phyloP scores from a whole-genome alignment of 2,797 vertebrate species.

The Anomalospiza imberbis region DNA sequence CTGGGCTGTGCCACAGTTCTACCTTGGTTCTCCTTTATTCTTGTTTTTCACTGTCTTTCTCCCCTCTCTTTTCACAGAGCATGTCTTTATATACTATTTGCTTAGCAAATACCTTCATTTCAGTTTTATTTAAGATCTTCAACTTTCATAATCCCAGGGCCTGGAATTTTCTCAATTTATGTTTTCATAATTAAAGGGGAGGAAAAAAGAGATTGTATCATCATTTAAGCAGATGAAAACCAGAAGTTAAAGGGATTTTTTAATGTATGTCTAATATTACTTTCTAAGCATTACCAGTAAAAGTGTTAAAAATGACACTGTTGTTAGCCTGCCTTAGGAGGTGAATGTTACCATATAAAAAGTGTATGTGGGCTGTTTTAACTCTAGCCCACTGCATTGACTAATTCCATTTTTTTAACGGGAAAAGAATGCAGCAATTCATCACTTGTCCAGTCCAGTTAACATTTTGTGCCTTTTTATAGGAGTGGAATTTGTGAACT shows the following conservation, averaged over 20 bases:
- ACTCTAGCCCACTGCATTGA: not conserved
- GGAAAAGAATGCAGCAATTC: conserved; percentile 24
- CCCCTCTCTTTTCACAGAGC: not conserved
- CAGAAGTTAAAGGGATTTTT: not conserved
- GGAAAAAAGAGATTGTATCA: not conserved
- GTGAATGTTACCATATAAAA: not conserved
- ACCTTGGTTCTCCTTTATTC: not conserved
- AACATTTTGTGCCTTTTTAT: not conserved
- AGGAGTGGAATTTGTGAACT: conserved; percentile 2
- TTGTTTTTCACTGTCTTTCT: not conserved
- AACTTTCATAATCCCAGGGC: not conserved
- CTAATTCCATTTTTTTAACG: not conserved
- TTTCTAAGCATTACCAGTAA: not conserved
- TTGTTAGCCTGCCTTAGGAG: not conserved
- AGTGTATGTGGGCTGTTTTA: not conserved
- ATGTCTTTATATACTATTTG: not conserved
- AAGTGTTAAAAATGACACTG: not conserved
- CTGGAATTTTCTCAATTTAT: not conserved
- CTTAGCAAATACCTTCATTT: not conserved
- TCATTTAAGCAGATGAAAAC: not conserved
- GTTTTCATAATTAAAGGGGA: not conserved
- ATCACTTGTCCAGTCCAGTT: conserved; percentile 28
- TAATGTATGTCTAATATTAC: not conserved
- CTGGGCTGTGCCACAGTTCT: not conserved
- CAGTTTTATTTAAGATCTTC: not conserved